Base-by-base conservation (phyloP, 2,113 vertebrate genomes). In the Tonatia bakeri region DNA sequence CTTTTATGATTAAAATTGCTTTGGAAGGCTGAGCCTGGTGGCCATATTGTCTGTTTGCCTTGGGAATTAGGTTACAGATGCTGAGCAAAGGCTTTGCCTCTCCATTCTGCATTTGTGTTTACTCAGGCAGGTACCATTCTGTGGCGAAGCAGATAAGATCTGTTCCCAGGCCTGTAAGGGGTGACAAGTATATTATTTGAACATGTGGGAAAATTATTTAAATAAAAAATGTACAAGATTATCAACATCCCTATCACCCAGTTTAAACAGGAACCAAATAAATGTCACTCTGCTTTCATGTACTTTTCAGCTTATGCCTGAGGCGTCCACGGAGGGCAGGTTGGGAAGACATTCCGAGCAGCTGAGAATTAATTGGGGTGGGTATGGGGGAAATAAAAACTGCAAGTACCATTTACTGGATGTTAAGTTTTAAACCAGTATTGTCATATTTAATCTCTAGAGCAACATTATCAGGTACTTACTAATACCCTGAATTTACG, bases 41-140 rank as follows among this genome's bases (percentile, higher is more conserved):
- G 85, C 77, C 91, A 97, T 33, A 28, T 38, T 96, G 95, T 95
- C 94, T 98, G 73, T 98, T 98, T 98, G 94, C 97, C 15, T 97
- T 95, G 76, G 82, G 61, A 95, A 84, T 97, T 83, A 89, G 38
- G 95, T 91, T 90, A 91, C 95, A 75, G 94, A 69, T 0, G 24
- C 56, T 96, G 72, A 47, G 92, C n/a, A 50, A 65, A 82, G 59
- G 22, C 26, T 83, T 50, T 12, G 67, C 64, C 81, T 88, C 38
- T 4, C 56, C 36, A 8, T 92, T 79, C 94, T 54, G 19, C 76
- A n/a, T 93, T 97, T 97, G 47, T 97, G 86, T 90, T 98, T 91
- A 91, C 97, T 97, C 96, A 87, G 86, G 97, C 56, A 91, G 97
- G 98, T 97, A 97, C 98, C 94, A 98, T 98, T 98, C 98, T 95